A percentile compares a stretch with the other conserved stretches of the same genome.
phyloP scores from a whole-genome alignment of 2,888 invertebrate species.

The Macrostomum cliftonense region DNA sequence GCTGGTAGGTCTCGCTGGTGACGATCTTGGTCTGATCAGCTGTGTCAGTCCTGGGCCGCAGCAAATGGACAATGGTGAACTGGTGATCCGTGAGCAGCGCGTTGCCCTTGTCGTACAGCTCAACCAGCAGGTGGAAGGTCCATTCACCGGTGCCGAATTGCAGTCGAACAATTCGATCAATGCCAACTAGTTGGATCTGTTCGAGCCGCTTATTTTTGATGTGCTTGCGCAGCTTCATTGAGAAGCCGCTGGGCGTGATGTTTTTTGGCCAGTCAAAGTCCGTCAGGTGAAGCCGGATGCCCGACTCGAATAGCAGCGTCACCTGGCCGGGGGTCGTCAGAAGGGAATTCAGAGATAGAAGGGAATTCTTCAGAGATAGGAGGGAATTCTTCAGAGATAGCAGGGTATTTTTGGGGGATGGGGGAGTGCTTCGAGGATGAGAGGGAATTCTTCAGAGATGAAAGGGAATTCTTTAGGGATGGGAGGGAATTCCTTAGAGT shows the following conservation, averaged over 20 bases:
- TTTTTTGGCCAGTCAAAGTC: slow-evolving; percentile 97
- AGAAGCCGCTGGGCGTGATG: slow-evolving; percentile 76
- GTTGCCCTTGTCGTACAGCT: slow-evolving; percentile 85
- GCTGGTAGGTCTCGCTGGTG: slow-evolving; percentile 65
- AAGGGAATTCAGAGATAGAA: neutral
- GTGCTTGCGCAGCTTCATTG: slow-evolving; percentile 97
- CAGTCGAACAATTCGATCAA: slow-evolving; percentile 77
- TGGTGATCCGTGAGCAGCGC: slow-evolving; percentile 76
- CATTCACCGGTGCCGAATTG: slow-evolving; percentile 81
- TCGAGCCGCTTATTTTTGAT: slow-evolving; percentile 82
- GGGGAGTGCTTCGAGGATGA: neutral
- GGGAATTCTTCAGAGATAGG: neutral
- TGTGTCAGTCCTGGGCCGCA: slow-evolving; percentile 64
- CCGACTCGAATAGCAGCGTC: slow-evolving; percentile 75
- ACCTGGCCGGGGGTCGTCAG: slow-evolving; percentile 53
- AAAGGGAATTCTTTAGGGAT: neutral
- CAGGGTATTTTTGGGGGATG: slow-evolving; percentile 42
- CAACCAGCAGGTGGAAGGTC: slow-evolving; percentile 79
- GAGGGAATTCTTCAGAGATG: neutral
- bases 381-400: neutral
- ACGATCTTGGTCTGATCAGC: slow-evolving; percentile 68
- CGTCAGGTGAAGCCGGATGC: slow-evolving; percentile 74
- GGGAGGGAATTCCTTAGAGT: slow-evolving; percentile 41
- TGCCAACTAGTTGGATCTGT: slow-evolving; percentile 61
- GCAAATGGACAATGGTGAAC: slow-evolving; percentile 70